These are phyloP conservation scores for Synergus gifuensis DNA, from an alignment of 2,888 invertebrate genomes.

Conservation along the genomic window DNA sequence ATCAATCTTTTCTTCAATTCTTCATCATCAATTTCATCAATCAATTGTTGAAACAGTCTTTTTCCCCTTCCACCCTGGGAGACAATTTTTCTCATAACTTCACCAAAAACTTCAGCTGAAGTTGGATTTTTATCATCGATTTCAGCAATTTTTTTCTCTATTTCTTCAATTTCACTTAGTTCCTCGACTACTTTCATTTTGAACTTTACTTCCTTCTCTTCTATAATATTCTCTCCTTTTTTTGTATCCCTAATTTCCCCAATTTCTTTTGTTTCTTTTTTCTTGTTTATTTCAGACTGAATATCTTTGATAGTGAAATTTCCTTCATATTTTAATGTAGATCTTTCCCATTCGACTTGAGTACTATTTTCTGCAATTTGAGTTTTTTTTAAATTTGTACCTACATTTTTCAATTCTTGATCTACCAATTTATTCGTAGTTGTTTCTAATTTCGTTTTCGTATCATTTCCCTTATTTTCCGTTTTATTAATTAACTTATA, in stretches of 20 bases:
- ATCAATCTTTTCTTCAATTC: slow-evolving; percentile 55
- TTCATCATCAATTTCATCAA: slow-evolving; percentile 74
- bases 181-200: neutral
- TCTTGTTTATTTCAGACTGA: neutral
- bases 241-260: too few species aligned
- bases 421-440: neutral
- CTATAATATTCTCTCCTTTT: neutral
- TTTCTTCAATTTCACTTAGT: neutral
- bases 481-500: neutral
- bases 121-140: slow-evolving; percentile 27
- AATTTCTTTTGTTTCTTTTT: neutral
- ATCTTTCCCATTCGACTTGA: neutral
- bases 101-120: slow-evolving; percentile 81
- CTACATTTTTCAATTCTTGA: neutral
- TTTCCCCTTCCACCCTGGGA: slow-evolving; percentile 81
- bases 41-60: slow-evolving; percentile 80
- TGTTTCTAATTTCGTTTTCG: neutral
- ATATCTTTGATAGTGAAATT: neutral
- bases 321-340: neutral
- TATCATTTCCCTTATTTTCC: neutral
- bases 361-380: neutral
- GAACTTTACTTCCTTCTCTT: neutral
- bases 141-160: neutral
- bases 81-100: slow-evolving; percentile 80
- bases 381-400: neutral